A percentile compares a stretch with the other conserved stretches of the same genome.
Evolutionary conservation across 2,797 vertebrate genomes (phyloP).

Genomic region (Sebastiscus tertius): DNA sequence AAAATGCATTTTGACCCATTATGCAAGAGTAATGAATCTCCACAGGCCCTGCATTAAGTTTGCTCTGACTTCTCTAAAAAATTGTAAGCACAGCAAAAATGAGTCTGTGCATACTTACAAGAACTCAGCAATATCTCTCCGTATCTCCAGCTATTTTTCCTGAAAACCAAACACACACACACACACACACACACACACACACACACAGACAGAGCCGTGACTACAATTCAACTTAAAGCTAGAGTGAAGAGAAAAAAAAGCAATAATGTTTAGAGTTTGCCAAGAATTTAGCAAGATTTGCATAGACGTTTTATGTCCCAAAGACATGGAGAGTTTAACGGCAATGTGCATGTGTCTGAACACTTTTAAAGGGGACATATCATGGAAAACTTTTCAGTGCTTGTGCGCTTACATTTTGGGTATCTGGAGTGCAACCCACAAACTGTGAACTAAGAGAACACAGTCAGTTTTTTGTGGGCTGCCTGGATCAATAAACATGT

Average conservation of each 20-base stretch:
- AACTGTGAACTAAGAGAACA: neutral
- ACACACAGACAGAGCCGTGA: neutral
- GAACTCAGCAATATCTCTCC: conserved; percentile 54
- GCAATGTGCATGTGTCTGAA: neutral
- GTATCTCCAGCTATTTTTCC: conserved; percentile 26
- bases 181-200: conserved; percentile 9
- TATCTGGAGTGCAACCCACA: neutral
- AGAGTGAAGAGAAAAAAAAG: conserved; percentile 6
- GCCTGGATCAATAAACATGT: neutral
- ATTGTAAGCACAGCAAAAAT: conserved; percentile 60
- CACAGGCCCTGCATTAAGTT: conserved; percentile 53
- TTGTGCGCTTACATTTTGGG: neutral
- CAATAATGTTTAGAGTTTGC: conserved; percentile 26
- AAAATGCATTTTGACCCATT: conserved; percentile 56
- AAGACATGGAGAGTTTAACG: neutral
- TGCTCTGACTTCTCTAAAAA: conserved; percentile 35
- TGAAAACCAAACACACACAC: neutral
- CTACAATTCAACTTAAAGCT: conserved; percentile 12
- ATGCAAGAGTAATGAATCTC: conserved; percentile 66
- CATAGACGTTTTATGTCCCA: neutral
- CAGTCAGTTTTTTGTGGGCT: neutral
- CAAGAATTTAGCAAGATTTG: neutral
- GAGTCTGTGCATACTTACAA: conserved; percentile 41
- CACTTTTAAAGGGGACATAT: neutral
- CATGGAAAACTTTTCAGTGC: neutral